Conservation (phyloP, 53 echinoderm and acorn worm species). For the Zoroaster sp. region DNA sequence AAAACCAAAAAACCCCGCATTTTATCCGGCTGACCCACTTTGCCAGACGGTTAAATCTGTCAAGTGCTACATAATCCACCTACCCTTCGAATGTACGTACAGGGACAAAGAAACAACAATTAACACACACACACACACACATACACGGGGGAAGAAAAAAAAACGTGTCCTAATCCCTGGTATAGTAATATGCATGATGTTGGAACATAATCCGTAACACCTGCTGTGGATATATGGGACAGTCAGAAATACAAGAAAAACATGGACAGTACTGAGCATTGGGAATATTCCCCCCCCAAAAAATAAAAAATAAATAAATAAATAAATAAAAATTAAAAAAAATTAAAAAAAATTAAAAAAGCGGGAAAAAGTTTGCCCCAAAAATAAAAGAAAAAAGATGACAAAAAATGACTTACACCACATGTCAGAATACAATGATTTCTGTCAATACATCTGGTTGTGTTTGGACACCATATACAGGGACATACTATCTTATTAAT, state of each 20-base stretch:
- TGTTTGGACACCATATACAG: too few species aligned
- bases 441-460: too few species aligned
- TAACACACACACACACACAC: too few species aligned
- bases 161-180: neutral
- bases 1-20: too few species aligned
- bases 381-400: too few species aligned
- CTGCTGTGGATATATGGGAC: neutral
- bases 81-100: neutral
- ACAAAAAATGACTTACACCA: too few species aligned
- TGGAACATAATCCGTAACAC: conserved; percentile 27
- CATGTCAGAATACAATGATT: too few species aligned
- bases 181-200: neutral
- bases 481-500: too few species aligned
- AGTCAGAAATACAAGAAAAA: neutral
- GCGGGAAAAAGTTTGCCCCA: too few species aligned
- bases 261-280: neutral
- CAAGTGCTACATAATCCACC: conserved; percentile 1
- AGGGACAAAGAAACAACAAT: neutral
- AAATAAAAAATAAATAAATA: neutral
- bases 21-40: neutral
- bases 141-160: neutral
- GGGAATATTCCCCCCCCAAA: neutral
- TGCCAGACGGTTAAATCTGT: neutral
- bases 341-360: neutral
- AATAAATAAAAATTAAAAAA: neutral